Conservation (phyloP, 2,113 vertebrate species). For the Antechinus stuartii region DNA sequence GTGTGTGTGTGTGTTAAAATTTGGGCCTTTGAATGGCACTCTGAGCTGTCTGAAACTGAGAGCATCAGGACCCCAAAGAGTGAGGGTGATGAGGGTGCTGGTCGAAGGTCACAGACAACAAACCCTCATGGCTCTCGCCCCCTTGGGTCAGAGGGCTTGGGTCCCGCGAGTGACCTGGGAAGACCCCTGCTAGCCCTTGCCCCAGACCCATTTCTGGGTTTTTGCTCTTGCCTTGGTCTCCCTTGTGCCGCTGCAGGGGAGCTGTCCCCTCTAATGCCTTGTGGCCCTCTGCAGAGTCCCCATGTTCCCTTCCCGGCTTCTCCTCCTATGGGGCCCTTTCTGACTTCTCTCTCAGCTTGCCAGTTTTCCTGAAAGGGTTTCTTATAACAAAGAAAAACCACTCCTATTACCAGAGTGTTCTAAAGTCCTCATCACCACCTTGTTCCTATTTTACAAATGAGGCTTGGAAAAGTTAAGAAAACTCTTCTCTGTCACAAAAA, state of each 20-base stretch:
- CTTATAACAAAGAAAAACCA: not conserved
- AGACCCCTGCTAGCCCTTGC: not conserved
- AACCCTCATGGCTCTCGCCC: too few relatives aligned
- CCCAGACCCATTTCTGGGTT: not conserved
- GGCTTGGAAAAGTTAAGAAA: not conserved
- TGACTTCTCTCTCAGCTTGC: not conserved
- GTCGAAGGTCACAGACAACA: too few relatives aligned
- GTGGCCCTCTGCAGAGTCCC: not conserved
- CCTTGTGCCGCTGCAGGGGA: not conserved
- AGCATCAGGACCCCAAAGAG: too few relatives aligned
- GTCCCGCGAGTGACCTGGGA: too few relatives aligned
- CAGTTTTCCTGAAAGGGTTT: not conserved
- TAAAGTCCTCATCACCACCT: not conserved
- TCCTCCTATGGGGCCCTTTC: not conserved
- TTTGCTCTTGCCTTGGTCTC: not conserved
- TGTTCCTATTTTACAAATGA: not conserved
- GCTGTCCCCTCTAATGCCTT: not conserved
- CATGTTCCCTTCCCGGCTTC: not conserved
- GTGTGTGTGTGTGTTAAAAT: too few relatives aligned
- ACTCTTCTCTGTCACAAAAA: not conserved
- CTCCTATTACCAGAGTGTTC: not conserved
- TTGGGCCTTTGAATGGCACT: not conserved
- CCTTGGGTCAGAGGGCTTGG: too few relatives aligned
- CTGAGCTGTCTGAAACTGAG: not conserved
- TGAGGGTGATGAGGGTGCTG: too few relatives aligned